phyloP scores from a whole-genome alignment of 2,113 vertebrate species.

The Saimiri boliviensis region DNA sequence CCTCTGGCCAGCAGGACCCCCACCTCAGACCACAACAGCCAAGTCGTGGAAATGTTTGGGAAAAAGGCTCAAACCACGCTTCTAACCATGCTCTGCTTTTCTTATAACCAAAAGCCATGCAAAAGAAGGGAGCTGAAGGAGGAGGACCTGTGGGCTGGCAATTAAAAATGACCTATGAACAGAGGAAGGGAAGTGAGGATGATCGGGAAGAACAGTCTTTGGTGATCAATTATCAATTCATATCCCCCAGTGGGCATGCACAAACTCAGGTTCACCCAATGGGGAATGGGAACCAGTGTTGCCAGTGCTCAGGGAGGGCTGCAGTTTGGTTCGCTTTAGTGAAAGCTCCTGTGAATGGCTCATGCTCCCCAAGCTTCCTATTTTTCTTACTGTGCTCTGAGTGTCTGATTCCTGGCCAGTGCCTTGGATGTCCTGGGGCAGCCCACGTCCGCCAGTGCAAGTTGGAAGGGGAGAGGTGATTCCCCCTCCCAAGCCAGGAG shows the following conservation, averaged over 20 bases:
- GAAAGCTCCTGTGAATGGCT: neutral
- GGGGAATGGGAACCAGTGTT: neutral
- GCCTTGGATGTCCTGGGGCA: neutral
- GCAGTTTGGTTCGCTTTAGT: neutral
- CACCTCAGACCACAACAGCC: slow-evolving; percentile 76
- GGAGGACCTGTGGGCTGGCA: slow-evolving; percentile 56
- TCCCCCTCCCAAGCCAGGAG: neutral
- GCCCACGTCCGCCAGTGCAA: fast-evolving
- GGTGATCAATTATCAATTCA: neutral
- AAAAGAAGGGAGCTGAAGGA: slow-evolving; percentile 75
- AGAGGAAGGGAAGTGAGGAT: slow-evolving; percentile 68
- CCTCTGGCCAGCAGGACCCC: slow-evolving; percentile 77
- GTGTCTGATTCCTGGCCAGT: neutral
- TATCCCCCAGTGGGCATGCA: neutral
- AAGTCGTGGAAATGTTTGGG: slow-evolving; percentile 71
- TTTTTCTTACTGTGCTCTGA: no score
- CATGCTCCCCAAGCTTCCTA: neutral
- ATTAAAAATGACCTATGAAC: slow-evolving; percentile 29
- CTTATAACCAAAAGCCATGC: slow-evolving; percentile 71
- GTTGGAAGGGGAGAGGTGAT: neutral
- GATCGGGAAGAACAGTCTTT: neutral
- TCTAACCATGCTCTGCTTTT: slow-evolving; percentile 74
- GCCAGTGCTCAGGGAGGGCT: neutral
- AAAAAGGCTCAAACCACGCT: slow-evolving; percentile 65
- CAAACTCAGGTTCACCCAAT: neutral